Conservation (phyloP, 2,888 invertebrate species). For the Rhimphoctona megacephalus region DNA sequence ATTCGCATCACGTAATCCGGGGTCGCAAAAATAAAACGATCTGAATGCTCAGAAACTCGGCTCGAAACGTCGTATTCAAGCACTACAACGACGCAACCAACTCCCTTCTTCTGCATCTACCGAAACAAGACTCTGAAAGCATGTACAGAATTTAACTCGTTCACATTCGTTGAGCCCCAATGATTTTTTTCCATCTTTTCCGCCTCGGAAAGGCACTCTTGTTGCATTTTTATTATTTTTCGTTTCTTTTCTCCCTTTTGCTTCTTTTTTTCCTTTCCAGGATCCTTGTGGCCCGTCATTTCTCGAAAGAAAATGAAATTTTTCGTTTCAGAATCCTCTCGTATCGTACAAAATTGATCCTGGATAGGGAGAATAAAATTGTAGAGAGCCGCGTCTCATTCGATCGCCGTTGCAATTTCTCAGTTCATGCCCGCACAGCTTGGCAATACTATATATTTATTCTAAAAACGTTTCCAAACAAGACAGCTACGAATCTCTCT, state of each 20-base stretch:
- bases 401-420: slow-evolving; percentile 22
- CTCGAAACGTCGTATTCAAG: slow-evolving; percentile 48
- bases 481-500: not conserved
- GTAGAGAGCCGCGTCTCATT: slow-evolving; percentile 18
- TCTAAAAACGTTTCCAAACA: not conserved
- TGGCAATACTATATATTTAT: not conserved
- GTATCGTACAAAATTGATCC: slow-evolving; percentile 44
- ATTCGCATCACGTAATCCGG: slow-evolving; percentile 63
- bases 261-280: not conserved
- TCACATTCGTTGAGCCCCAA: slow-evolving; percentile 41
- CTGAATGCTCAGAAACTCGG: slow-evolving; percentile 42
- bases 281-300: slow-evolving; percentile 6
- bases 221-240: slow-evolving; percentile 9
- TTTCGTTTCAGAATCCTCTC: not conserved
- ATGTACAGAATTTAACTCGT: slow-evolving; percentile 66
- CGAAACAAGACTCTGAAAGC: slow-evolving; percentile 54
- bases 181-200: slow-evolving; percentile 26
- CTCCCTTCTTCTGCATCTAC: slow-evolving; percentile 5
- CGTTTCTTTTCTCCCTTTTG: not conserved
- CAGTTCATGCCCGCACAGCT: slow-evolving; percentile 1
- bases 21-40: slow-evolving; percentile 65
- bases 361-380: slow-evolving; percentile 31
- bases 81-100: slow-evolving; percentile 30
- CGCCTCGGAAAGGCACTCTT: not conserved
- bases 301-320: slow-evolving; percentile 32